phyloP scores from a whole-genome alignment of 2,888 invertebrate species.

The Idaea dimidiata region DNA sequence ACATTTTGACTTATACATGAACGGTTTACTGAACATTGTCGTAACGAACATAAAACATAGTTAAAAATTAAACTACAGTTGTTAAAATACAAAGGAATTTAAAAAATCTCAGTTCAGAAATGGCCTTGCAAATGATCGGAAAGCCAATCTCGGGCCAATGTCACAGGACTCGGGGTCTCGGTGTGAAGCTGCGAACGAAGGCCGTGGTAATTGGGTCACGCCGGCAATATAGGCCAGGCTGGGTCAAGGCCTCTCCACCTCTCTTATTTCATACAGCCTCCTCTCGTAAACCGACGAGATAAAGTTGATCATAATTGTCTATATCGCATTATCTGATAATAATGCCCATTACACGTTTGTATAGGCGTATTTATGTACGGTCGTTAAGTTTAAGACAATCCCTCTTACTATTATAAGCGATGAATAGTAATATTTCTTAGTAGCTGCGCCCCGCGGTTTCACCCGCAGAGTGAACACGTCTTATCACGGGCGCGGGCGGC shows the following conservation, averaged over 20 bases:
- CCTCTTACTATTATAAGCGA: too few relatives aligned
- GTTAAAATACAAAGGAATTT: not conserved
- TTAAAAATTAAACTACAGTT: too few relatives aligned
- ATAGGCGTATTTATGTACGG: not conserved
- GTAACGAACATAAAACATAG: too few relatives aligned
- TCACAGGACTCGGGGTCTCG: slow-evolving; percentile 42
- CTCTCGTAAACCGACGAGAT: slow-evolving; percentile 18
- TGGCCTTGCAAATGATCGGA: slow-evolving; percentile 7
- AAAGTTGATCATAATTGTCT: slow-evolving; percentile 8
- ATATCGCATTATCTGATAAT: not conserved
- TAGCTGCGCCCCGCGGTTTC: too few relatives aligned
- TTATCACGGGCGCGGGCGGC: too few relatives aligned
- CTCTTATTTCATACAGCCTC: slow-evolving; percentile 21
- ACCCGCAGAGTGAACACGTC: too few relatives aligned
- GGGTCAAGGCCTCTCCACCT: slow-evolving; percentile 62
- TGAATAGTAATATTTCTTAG: too few relatives aligned
- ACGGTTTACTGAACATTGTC: too few relatives aligned
- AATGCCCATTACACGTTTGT: not conserved
- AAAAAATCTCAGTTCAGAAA: not conserved
- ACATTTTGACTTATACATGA: too few relatives aligned
- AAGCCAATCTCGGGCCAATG: slow-evolving; percentile 36
- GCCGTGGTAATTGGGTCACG: slow-evolving; percentile 68
- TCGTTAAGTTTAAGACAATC: too few relatives aligned
- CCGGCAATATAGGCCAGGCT: slow-evolving; percentile 59
- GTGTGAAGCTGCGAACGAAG: slow-evolving; percentile 54